A percentile compares a stretch with the other conserved stretches of the same genome.
Evolutionary conservation across 2,888 invertebrate genomes (phyloP).

Genomic region (Fragum sueziense): DNA sequence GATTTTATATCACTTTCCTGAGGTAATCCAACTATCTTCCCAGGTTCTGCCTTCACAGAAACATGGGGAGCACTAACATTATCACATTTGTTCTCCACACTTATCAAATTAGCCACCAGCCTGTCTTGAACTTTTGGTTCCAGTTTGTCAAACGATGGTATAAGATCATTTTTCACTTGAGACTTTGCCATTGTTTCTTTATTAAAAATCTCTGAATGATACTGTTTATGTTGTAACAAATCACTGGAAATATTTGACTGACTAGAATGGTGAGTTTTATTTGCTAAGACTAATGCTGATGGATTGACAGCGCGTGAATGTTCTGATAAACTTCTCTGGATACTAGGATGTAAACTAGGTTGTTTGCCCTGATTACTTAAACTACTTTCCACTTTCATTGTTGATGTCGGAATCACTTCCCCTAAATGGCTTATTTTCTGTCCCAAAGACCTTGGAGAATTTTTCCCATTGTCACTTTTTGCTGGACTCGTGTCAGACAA

Average conservation of each 20-base stretch:
- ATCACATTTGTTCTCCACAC: constrained; percentile 35
- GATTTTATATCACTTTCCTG: constrained; percentile 60
- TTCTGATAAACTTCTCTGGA: constrained; percentile 45
- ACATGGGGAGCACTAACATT: constrained; percentile 39
- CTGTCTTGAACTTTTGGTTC: constrained; percentile 45
- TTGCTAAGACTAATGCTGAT: constrained; percentile 25
- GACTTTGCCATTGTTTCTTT: constrained; percentile 42
- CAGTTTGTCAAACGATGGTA: constrained; percentile 28
- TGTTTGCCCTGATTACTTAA: constrained; percentile 44
- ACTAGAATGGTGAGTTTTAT: constrained; percentile 54
- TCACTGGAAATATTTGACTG: constrained; percentile 49
- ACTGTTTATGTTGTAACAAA: constrained; percentile 47
- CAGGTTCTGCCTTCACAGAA: constrained; percentile 25
- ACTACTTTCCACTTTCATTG: constrained; percentile 12
- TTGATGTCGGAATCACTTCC: constrained; percentile 17
- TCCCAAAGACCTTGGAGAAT: constrained; percentile 50
- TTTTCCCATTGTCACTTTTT: constrained; percentile 66
- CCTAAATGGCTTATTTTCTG: constrained; percentile 19
- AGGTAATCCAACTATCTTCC: constrained; percentile 42
- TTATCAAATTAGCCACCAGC: background rate
- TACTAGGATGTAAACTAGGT: constrained; percentile 30
- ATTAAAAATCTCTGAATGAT: constrained; percentile 39
- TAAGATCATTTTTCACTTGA: constrained; percentile 46
- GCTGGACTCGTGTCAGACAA: constrained; percentile 71
- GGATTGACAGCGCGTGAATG: constrained; percentile 27